Conservation (phyloP, 2,888 invertebrate genomes). For the Macaria liturata region DNA sequence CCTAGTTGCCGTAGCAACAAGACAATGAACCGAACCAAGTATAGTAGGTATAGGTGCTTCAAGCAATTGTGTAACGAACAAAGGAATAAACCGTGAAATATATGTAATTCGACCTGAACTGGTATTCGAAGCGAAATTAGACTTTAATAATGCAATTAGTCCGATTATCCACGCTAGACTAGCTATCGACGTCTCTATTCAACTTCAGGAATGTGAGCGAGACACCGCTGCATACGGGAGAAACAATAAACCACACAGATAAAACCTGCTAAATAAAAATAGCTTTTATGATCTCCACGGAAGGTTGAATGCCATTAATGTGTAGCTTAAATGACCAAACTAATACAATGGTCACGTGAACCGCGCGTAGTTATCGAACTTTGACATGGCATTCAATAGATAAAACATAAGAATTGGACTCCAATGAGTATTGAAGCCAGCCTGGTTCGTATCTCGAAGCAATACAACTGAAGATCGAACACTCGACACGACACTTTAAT, state of each 20-base stretch:
- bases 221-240: slow-evolving; percentile 14
- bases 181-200: slow-evolving; percentile 8
- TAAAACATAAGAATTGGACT: slow-evolving; percentile 31
- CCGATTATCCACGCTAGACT: slow-evolving; percentile 21
- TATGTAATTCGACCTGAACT: slow-evolving; percentile 23
- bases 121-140: slow-evolving; percentile 21
- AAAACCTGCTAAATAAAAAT: slow-evolving; percentile 29
- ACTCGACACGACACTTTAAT: slow-evolving; percentile 27
- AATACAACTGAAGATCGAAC: slow-evolving; percentile 35
- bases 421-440: slow-evolving; percentile 5
- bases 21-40: slow-evolving; percentile 4
- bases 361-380: slow-evolving; percentile 37
- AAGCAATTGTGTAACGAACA: slow-evolving; percentile 21
- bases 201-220: slow-evolving; percentile 5
- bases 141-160: slow-evolving; percentile 27
- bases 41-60: not conserved
- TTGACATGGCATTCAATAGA: slow-evolving; percentile 45
- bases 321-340: slow-evolving; percentile 39
- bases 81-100: slow-evolving; percentile 26
- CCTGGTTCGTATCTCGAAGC: slow-evolving; percentile 26
- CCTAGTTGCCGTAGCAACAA: slow-evolving; percentile 6
- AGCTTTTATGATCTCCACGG: slow-evolving; percentile 34
- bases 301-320: slow-evolving; percentile 35
- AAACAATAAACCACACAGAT: slow-evolving; percentile 15
- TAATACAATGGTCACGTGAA: slow-evolving; percentile 34